Evolutionary conservation across 2,113 vertebrate genomes (phyloP).

Genomic region (Centropus unirufus): DNA sequence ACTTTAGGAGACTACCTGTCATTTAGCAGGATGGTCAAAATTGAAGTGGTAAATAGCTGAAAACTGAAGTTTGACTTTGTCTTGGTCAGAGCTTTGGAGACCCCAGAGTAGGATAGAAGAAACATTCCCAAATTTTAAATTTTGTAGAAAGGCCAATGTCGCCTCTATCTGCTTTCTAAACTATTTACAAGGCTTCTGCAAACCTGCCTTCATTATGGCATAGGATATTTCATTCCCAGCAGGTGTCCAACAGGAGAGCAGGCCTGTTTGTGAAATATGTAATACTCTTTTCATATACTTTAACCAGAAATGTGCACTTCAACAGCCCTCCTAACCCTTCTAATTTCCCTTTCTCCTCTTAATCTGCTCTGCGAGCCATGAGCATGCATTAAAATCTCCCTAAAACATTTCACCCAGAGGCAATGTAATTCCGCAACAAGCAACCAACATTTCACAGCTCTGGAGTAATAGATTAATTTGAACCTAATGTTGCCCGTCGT

Average conservation of each 20-base stretch:
- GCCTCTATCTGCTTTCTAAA: constrained; percentile 84
- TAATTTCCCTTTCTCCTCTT: constrained; percentile 89
- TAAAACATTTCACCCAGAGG: constrained; percentile 85
- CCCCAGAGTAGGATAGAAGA: neutral
- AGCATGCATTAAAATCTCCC: constrained; percentile 89
- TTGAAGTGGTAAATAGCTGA: constrained; percentile 41
- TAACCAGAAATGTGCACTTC: constrained; percentile 86
- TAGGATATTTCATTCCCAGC: constrained; percentile 89
- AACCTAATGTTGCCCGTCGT: constrained; percentile 86
- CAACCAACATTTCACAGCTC: constrained; percentile 88
- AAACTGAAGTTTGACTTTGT: constrained; percentile 51
- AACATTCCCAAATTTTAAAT: constrained; percentile 63
- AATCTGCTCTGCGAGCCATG: constrained; percentile 87
- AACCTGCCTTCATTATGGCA: constrained; percentile 85
- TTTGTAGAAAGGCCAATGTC: constrained; percentile 64
- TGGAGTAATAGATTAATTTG: constrained; percentile 89
- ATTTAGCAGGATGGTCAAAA: constrained; percentile 67
- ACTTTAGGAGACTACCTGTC: constrained; percentile 84
- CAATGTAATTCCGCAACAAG: constrained; percentile 89
- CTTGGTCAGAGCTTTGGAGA: neutral
- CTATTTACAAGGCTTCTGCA: constrained; percentile 89
- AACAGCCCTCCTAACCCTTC: constrained; percentile 81
- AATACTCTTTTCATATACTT: constrained; percentile 83
- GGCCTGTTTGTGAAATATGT: constrained; percentile 86
- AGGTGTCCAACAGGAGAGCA: constrained; percentile 84